Base-by-base conservation (phyloP, 92 coral and sea anemone genomes). In the Diadumene lineata region DNA sequence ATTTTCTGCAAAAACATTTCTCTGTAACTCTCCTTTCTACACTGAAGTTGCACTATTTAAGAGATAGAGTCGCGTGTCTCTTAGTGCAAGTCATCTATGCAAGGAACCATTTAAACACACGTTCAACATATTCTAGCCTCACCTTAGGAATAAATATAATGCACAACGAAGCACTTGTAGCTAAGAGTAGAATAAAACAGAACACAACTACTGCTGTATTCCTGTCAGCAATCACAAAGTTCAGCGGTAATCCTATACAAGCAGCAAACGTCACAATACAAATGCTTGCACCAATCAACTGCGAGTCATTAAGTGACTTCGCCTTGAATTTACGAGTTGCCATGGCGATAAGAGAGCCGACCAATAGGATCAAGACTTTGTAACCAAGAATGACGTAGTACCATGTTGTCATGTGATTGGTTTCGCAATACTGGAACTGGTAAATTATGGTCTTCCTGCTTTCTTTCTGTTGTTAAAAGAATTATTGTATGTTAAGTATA, bases 261-360 rank as follows among this genome's bases (percentile, higher is more conserved):
- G 68, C 94, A 43, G 74, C 81, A 23, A 67, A 34, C 27, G 69
- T 76, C 53, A 79, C 60, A 69, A 29, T 80, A 29, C 68, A 86
- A 32, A 89, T 76, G 55, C 88, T 67, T 67, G 74, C 55, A 34
- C 86, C 78, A 38, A 86, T 81, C 34, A 75, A 75, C 50, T 78
- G 86, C 55, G 91, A 81, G 70, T 89, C 94, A 69, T 86, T 83
- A 16, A 89, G 83, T 21, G 87, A 63, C 64, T 77, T 90, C 43
- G 72, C 85, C 76, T 79, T 89, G 75, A 64, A 86, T 70, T 72
- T 74, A 56, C 88, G 85, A 55, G 94, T 86, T 68, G 72, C 86
- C 88, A 90, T 82, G 64, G 94, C 87, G 43, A 89, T 68, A 69
- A 85, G 86, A 29, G 91, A 86, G 60, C 86, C 88, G 60, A 87